Percentiles rank a stretch among this genome's conserved stretches.
Evolutionary conservation across 2,113 vertebrate species (phyloP).

Genomic region (Cairina moschata): DNA sequence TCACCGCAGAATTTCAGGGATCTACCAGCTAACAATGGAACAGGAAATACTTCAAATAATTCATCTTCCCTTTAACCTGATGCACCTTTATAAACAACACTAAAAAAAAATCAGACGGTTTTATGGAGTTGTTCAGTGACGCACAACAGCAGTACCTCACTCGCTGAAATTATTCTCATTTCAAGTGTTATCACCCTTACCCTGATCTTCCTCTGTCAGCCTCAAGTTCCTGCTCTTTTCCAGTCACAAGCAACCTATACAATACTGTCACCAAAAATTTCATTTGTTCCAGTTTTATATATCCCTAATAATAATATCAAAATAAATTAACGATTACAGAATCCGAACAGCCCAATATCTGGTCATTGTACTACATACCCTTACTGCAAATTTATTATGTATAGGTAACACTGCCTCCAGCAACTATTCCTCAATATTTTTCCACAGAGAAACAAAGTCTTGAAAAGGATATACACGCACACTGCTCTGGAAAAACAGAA

Average conservation of each 20-base stretch:
- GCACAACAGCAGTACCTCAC: not conserved
- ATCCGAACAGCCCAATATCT: accelerated
- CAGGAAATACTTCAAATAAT: not conserved
- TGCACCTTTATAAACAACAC: not conserved
- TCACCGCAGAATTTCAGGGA: not conserved
- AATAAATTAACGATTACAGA: not conserved
- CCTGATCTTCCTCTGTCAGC: not conserved
- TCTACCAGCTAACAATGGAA: not conserved
- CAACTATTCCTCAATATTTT: not conserved
- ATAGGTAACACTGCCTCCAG: not conserved
- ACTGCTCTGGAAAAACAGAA: not conserved
- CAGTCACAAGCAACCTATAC: not conserved
- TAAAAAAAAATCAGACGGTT: not conserved
- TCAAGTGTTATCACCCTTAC: not conserved
- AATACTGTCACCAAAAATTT: not conserved
- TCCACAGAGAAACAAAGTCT: not conserved
- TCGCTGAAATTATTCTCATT: not conserved
- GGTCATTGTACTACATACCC: too few relatives aligned
- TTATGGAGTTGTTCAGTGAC: not conserved
- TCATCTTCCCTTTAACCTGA: not conserved
- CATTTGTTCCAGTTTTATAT: not conserved
- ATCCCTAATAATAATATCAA: not conserved
- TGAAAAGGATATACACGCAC: not conserved
- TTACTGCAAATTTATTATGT: not conserved
- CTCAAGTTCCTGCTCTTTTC: not conserved